Evolutionary conservation across 2,113 vertebrate species (phyloP).

Genomic region (Mystacornis crossleyi): DNA sequence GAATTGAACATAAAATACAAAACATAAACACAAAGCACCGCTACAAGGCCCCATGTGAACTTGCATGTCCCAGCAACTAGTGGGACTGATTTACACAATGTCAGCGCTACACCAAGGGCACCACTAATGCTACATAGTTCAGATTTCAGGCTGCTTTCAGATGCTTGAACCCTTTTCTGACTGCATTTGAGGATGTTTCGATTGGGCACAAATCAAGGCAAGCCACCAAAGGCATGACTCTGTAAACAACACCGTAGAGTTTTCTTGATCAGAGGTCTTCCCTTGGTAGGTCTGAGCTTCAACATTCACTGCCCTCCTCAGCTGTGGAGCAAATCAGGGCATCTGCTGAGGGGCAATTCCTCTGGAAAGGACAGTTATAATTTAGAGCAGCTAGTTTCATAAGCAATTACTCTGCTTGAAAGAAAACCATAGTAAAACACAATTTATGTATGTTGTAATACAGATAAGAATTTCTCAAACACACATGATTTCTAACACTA

Average conservation of each 20-base stretch:
- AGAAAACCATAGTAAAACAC: not conserved
- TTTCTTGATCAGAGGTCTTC: not conserved
- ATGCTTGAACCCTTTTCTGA: not conserved
- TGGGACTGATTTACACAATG: not conserved
- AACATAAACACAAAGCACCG: too few species aligned
- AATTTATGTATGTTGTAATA: not conserved
- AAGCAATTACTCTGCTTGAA: not conserved
- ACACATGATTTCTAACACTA: not conserved
- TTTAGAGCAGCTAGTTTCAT: not conserved
- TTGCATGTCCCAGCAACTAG: not conserved
- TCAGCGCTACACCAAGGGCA: not conserved
- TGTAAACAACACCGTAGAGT: not conserved
- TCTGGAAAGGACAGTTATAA: not conserved
- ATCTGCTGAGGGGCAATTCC: not conserved
- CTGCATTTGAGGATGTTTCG: not conserved
- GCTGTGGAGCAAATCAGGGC: not conserved
- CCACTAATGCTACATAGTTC: not conserved
- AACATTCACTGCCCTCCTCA: not conserved
- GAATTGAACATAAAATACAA: too few species aligned
- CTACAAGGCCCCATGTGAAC: not conserved
- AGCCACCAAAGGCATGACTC: not conserved
- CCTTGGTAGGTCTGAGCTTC: not conserved
- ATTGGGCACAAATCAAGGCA: not conserved
- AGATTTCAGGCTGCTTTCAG: not conserved
- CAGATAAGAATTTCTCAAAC: not conserved